These are phyloP conservation scores for Pseudachorutes palmiensis DNA, from an alignment of 1,140 invertebrate genomes.

Conservation along the genomic window DNA sequence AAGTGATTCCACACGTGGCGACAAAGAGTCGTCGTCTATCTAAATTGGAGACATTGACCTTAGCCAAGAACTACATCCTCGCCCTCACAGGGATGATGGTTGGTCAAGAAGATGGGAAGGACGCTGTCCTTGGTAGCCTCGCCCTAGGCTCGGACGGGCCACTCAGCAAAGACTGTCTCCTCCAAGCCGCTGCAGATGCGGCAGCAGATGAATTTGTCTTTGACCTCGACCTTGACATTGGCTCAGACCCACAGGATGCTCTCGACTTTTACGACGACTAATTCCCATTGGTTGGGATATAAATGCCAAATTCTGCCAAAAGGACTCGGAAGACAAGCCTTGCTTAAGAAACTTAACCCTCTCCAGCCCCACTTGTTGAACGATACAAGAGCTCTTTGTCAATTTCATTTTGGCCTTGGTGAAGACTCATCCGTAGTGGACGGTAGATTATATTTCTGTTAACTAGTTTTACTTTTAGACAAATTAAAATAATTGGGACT, in stretches of 20 bases:
- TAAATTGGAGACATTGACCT: slow-evolving; percentile 82
- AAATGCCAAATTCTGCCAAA: too few relatives aligned
- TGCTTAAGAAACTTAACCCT: too few relatives aligned
- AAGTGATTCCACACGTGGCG: slow-evolving; percentile 85
- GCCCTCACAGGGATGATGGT: slow-evolving; percentile 78
- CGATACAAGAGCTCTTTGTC: too few relatives aligned
- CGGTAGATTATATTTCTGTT: too few relatives aligned
- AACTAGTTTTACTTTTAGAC: too few relatives aligned
- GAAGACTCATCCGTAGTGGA: too few relatives aligned
- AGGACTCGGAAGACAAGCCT: too few relatives aligned
- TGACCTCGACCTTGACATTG: slow-evolving; percentile 36
- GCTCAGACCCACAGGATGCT: slow-evolving; percentile 30
- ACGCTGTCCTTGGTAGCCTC: not conserved
- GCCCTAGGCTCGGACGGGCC: slow-evolving; percentile 32
- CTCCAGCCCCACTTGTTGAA: too few relatives aligned
- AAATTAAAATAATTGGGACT: too few relatives aligned
- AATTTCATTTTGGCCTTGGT: too few relatives aligned
- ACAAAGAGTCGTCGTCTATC: slow-evolving; percentile 70
- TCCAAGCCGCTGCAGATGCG: slow-evolving; percentile 29
- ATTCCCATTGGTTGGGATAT: too few relatives aligned
- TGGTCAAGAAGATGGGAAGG: slow-evolving; percentile 30
- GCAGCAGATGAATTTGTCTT: slow-evolving; percentile 36
- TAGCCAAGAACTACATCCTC: slow-evolving; percentile 90
- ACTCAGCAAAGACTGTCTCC: slow-evolving; percentile 38
- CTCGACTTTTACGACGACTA: slow-evolving; percentile 37